These are phyloP conservation scores for Smittia sp. DNA, from an alignment of 2,888 invertebrate genomes.

Conservation along the genomic window DNA sequence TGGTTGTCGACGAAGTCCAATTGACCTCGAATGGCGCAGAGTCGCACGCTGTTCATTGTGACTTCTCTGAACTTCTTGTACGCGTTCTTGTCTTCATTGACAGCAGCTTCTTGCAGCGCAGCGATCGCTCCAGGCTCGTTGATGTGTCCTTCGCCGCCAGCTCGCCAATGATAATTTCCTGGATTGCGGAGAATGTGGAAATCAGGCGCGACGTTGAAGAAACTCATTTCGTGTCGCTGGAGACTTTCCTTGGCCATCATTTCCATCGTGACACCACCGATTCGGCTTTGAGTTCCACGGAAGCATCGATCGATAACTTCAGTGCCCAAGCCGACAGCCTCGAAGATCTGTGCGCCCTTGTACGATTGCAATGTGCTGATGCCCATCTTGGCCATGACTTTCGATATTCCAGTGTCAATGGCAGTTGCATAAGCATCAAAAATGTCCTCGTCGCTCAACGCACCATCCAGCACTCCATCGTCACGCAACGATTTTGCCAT, in stretches of 20 bases:
- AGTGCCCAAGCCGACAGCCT: constrained; percentile 90
- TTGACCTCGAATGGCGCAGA: constrained; percentile 91
- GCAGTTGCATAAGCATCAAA: constrained; percentile 87
- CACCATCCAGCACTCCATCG: constrained; percentile 78
- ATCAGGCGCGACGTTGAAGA: constrained; percentile 62
- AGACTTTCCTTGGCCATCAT: constrained; percentile 82
- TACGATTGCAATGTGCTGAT: constrained; percentile 98
- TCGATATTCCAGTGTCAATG: constrained; percentile 84
- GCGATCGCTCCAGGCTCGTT: constrained; percentile 86
- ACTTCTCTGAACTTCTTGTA: constrained; percentile 84
- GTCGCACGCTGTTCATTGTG: constrained; percentile 78
- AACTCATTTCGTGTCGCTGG: constrained; percentile 74
- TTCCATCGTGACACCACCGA: constrained; percentile 88
- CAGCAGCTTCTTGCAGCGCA: constrained; percentile 78
- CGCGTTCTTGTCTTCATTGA: constrained; percentile 73
- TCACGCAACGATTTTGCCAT: constrained; percentile 81
- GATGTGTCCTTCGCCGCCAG: constrained; percentile 95
- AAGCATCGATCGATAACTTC: constrained; percentile 96
- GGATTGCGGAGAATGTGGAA: constrained; percentile 73
- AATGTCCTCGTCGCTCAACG: constrained; percentile 74
- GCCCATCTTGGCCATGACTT: constrained; percentile 99
- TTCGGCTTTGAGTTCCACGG: constrained; percentile 67
- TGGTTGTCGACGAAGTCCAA: constrained; percentile 77
- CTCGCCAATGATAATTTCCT: constrained; percentile 95
- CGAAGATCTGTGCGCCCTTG: constrained; percentile 98